phyloP scores from a whole-genome alignment of 1,140 invertebrate species.

The Saccostrea echinata region DNA sequence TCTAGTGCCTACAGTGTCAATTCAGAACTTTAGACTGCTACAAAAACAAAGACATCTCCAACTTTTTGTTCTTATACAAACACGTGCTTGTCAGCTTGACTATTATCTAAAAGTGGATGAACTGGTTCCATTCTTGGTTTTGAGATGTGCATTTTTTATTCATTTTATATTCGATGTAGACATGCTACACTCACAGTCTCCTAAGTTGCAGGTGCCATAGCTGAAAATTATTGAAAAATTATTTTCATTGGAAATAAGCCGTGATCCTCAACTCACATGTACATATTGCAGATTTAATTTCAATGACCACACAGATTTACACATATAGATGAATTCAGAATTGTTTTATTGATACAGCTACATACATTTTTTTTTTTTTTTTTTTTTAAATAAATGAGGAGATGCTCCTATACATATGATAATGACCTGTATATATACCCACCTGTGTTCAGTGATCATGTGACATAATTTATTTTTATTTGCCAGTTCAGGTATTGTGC shows the following conservation, averaged over 20 bases:
- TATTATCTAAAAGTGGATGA: no score
- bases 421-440: neutral
- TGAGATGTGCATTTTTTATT: neutral
- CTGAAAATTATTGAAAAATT: neutral
- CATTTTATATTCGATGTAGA: no score
- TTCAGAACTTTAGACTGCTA: neutral
- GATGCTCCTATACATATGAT: neutral
- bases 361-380: no score
- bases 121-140: neutral
- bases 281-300: no score
- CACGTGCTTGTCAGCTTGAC: no score
- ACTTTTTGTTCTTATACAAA: no score
- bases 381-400: neutral
- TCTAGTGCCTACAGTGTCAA: neutral
- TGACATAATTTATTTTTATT: constrained; percentile 11
- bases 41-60: no score
- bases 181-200: neutral
- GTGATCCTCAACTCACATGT: no score
- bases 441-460: constrained; percentile 1
- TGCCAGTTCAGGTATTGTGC: constrained; percentile 5
- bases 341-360: no score
- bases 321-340: no score
- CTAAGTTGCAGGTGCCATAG: neutral
- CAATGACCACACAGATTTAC: no score
- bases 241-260: no score